Evolutionary conservation across 2,113 vertebrate species (phyloP).

Genomic region (Caranx ignobilis): DNA sequence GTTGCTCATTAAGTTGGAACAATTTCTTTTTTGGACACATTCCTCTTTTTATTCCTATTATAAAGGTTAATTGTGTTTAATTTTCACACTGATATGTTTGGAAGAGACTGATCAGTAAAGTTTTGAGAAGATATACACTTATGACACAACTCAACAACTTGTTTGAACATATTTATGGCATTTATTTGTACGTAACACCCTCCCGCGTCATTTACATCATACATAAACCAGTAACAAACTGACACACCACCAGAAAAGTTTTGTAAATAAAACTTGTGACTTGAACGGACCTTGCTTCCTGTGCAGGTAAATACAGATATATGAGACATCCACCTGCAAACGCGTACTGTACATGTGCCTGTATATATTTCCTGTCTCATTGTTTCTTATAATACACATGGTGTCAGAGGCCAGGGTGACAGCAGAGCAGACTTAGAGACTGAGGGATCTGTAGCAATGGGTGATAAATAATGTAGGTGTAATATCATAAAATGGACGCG

Average conservation of each 20-base stretch:
- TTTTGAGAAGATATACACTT: no score
- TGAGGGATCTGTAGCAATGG: slow-evolving; percentile 71
- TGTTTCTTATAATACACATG: background rate
- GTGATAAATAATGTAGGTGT: slow-evolving; percentile 87
- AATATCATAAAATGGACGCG: slow-evolving; percentile 82
- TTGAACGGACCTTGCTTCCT: background rate
- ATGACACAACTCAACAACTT: no score
- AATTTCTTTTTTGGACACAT: no score
- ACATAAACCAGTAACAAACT: no score
- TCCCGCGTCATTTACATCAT: no score
- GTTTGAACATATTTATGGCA: no score
- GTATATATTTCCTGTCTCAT: background rate
- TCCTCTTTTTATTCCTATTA: no score
- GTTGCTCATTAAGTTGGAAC: no score
- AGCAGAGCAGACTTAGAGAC: slow-evolving; percentile 56
- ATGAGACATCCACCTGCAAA: background rate
- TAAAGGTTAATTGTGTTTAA: no score
- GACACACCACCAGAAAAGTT: background rate
- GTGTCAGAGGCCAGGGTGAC: slow-evolving; percentile 26
- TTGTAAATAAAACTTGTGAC: background rate
- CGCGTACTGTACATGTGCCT: background rate
- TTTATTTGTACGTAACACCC: no score
- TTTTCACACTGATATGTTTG: no score
- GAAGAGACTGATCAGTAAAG: no score
- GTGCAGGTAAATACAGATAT: background rate